phyloP scores from a whole-genome alignment of 2,797 vertebrate species.

The Poeciliopsis paucimaculata region DNA sequence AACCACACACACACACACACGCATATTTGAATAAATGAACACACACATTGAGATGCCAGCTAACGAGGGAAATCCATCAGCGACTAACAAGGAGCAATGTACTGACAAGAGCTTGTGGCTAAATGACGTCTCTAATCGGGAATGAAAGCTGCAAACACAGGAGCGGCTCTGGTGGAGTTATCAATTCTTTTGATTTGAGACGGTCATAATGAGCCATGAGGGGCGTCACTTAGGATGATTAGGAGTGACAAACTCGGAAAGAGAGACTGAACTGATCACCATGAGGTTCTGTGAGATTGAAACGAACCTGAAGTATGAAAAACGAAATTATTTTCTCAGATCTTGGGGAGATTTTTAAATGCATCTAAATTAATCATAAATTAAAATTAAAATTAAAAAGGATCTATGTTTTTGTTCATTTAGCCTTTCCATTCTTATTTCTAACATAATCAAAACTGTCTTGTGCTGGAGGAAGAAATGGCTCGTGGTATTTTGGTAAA shows the following conservation, averaged over 20 bases:
- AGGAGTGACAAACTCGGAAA: conserved; percentile 6
- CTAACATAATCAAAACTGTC: background rate
- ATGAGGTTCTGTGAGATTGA: background rate
- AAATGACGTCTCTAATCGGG: conserved; percentile 55
- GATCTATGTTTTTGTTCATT: background rate
- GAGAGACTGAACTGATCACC: background rate
- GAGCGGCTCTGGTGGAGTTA: conserved; percentile 15
- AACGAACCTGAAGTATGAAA: background rate
- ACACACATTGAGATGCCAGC: conserved; percentile 35
- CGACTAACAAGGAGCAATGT: conserved; percentile 58
- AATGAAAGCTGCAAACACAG: conserved; percentile 34
- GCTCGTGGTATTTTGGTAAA: background rate
- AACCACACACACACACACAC: conserved; percentile 40
- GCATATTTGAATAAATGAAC: conserved; percentile 1
- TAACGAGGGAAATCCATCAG: conserved; percentile 66
- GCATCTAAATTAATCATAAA: background rate
- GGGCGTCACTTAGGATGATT: background rate
- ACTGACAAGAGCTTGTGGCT: conserved; percentile 61
- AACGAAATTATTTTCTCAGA: background rate
- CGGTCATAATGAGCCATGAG: conserved; percentile 4
- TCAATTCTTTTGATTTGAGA: conserved; percentile 53
- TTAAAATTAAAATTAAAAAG: background rate
- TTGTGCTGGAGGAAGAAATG: background rate
- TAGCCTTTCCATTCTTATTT: background rate
- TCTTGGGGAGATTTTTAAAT: background rate